Conservation (phyloP, 2,113 vertebrate species). For the Hoplias malabaricus region DNA sequence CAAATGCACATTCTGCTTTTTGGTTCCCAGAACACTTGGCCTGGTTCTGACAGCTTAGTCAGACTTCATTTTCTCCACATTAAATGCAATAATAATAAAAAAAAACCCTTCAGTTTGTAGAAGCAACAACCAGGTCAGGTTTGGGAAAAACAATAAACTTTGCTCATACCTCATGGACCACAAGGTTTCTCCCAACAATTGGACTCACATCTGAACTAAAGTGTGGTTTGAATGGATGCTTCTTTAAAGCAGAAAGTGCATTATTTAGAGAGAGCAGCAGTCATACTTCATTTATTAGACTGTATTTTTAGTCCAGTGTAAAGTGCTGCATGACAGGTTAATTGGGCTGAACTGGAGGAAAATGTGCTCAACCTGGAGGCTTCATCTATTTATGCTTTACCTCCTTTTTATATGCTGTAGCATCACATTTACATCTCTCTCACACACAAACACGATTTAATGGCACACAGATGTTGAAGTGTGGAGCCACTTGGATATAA, state of each 20-base stretch:
- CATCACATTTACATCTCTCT: neutral
- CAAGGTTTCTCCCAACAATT: neutral
- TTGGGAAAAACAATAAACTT: no score
- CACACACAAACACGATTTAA: neutral
- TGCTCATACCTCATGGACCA: neutral
- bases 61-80: no score
- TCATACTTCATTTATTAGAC: conserved; percentile 40
- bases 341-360: conserved; percentile 17
- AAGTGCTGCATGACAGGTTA: conserved; percentile 36
- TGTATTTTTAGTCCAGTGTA: conserved; percentile 36
- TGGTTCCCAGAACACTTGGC: no score
- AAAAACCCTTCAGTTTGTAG: no score
- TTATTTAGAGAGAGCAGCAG: conserved; percentile 37
- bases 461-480: neutral
- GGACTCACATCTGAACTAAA: neutral
- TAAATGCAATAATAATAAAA: no score
- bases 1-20: no score
- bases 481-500: neutral
- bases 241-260: conserved; percentile 27
- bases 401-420: neutral
- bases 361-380: neutral
- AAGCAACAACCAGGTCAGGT: no score
- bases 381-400: neutral
- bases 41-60: no score
- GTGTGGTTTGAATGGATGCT: conserved; percentile 1